Evolutionary conservation across 2,797 vertebrate genomes (phyloP).

Genomic region (Anomalospiza imberbis): DNA sequence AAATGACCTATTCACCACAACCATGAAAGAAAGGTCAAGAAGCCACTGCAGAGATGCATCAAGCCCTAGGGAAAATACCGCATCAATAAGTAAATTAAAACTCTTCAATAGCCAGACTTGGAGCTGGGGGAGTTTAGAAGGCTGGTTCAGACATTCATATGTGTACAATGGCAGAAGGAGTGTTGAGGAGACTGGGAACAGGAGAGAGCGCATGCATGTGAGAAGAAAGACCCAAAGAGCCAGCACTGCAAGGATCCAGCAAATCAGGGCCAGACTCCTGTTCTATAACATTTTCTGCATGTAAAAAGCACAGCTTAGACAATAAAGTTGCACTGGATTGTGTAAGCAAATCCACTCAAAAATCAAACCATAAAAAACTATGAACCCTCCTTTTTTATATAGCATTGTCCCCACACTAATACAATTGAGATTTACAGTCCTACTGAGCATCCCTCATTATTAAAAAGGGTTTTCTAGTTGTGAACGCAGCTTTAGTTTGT

Average conservation of each 20-base stretch:
- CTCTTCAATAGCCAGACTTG: background rate
- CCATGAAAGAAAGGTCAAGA: background rate
- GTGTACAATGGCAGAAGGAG: background rate
- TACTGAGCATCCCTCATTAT: background rate
- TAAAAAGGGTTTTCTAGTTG: background rate
- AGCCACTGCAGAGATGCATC: background rate
- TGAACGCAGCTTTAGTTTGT: background rate
- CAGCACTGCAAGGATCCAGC: background rate
- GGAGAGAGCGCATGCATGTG: accelerated
- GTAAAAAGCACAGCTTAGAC: background rate
- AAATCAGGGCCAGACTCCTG: background rate
- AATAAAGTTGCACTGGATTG: background rate
- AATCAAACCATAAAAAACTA: background rate
- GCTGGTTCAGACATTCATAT: background rate
- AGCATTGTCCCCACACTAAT: too few species aligned
- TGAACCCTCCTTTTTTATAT: background rate
- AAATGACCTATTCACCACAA: background rate
- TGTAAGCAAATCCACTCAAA: background rate
- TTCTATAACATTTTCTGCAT: background rate
- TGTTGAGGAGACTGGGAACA: background rate
- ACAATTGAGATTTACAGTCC: background rate
- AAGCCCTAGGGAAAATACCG: background rate
- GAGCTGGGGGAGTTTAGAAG: background rate
- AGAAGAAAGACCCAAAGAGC: background rate
- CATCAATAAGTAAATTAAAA: background rate